These are phyloP conservation scores for Petaurus breviceps DNA, from an alignment of 2,113 vertebrate species.

Conservation along the genomic window DNA sequence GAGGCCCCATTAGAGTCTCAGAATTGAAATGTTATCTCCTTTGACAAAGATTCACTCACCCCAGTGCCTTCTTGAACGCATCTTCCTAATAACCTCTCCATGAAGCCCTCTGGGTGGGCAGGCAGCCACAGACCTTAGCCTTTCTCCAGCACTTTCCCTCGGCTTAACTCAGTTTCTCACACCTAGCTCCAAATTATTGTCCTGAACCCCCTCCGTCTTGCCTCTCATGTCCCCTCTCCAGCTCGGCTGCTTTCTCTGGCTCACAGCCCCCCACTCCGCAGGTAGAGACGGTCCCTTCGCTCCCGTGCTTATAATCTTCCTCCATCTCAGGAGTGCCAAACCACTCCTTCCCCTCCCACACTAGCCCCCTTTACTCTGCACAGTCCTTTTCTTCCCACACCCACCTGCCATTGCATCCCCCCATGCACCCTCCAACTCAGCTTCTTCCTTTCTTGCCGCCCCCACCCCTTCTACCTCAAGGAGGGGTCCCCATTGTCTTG, in stretches of 20 bases:
- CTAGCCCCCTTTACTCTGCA: background rate
- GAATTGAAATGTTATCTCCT: constrained; percentile 2
- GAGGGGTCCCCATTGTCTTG: background rate
- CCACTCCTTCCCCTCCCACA: background rate
- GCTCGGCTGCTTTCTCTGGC: background rate
- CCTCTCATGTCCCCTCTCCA: background rate
- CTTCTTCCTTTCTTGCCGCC: background rate
- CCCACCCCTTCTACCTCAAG: background rate
- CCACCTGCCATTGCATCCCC: background rate
- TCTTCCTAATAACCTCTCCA: constrained; percentile 1
- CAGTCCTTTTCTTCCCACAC: background rate
- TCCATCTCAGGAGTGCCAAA: background rate
- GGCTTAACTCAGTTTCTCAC: background rate
- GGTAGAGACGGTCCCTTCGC: background rate
- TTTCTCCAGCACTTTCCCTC: background rate
- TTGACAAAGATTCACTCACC: constrained; percentile 1
- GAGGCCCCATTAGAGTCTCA: background rate
- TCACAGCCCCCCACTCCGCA: background rate
- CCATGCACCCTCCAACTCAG: background rate
- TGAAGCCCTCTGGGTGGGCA: background rate
- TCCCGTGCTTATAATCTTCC: background rate
- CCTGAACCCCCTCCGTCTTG: background rate
- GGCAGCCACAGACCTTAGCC: background rate
- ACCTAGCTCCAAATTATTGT: background rate
- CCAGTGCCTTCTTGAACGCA: background rate